Evolutionary conservation across 2,888 invertebrate species (phyloP).

Genomic region (Conomelus anceps): DNA sequence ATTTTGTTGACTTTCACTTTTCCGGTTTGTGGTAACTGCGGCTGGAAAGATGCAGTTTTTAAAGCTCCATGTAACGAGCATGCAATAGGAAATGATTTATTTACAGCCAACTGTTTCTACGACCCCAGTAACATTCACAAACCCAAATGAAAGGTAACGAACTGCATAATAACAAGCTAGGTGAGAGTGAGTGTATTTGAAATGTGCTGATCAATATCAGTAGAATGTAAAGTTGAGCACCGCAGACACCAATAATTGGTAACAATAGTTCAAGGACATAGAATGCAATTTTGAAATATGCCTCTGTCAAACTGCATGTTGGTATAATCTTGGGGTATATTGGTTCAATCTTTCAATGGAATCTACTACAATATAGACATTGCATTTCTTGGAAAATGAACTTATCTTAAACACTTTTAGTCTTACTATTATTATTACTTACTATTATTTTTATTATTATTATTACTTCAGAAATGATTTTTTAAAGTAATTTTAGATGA

Average conservation of each 20-base stretch:
- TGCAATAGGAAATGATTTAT: not conserved
- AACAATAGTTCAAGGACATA: not conserved
- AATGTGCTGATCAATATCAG: not conserved
- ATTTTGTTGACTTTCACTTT: not conserved
- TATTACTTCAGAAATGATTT: too few relatives aligned
- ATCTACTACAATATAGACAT: not conserved
- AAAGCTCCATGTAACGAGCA: not conserved
- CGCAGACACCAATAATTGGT: not conserved
- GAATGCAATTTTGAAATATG: not conserved
- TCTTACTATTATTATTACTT: too few relatives aligned
- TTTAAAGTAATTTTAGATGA: too few relatives aligned
- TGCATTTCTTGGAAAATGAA: not conserved
- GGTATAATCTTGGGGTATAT: not conserved
- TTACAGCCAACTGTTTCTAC: not conserved
- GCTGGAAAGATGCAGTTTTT: not conserved
- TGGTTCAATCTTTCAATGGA: not conserved
- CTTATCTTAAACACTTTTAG: too few relatives aligned
- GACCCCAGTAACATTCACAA: not conserved
- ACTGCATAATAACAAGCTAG: not conserved
- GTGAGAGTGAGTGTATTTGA: not conserved
- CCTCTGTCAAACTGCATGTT: not conserved
- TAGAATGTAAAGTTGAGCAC: not conserved
- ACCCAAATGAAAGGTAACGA: not conserved
- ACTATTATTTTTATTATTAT: too few relatives aligned
- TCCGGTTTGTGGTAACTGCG: not conserved